Base-by-base conservation (phyloP, 2,888 invertebrate genomes). In the Deladenus siricidicola region DNA sequence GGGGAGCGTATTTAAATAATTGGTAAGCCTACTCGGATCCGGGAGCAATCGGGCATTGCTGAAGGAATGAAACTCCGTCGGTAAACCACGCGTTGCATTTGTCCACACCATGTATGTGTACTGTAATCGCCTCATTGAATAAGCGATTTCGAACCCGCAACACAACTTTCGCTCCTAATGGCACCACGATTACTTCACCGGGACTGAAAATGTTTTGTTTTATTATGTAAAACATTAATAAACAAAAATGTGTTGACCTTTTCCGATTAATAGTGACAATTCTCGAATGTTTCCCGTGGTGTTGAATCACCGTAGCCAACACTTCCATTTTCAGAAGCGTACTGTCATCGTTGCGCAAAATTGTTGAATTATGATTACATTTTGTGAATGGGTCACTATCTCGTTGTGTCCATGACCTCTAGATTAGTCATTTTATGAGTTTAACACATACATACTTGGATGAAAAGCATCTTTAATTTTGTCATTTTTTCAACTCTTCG, bases 31-130 rank as follows among this genome's bases (percentile, higher is more conserved):
- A 60, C 61, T 55, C 54, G 24, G 67, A 69, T 4, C 70, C 70
- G 10, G 67, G 63, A 3, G 65, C 42, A 49, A 75, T 74, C 0
- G 75, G 75, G 52, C 75, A 75, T 59, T 75, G 75, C 58, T 75
- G 75, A 2, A 75, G 65, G 49, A 70, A 71, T 4, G 75, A 68
- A 4, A 73, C 74, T 3, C 74, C 74, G 52, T 74, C 74, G 52
- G 64, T 72, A 61, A 57, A 70, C 76, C 76, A 76, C 60, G 73
- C 52, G 47, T 64, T 54, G 28, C 68, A 61, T 53, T 75, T 76
- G 59, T 76, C 73, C 39, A 76, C 62, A 28, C 76, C 76, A 44
- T 76, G 76, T 6, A 76, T 63, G 47, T 76, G 76, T 8, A 76
- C 58, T 4, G 74, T 73, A 26, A 74, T 52, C 0, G 70, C 66